Evolutionary conservation across 2,113 vertebrate species (phyloP).

Genomic region (Tauraco erythrolophus): DNA sequence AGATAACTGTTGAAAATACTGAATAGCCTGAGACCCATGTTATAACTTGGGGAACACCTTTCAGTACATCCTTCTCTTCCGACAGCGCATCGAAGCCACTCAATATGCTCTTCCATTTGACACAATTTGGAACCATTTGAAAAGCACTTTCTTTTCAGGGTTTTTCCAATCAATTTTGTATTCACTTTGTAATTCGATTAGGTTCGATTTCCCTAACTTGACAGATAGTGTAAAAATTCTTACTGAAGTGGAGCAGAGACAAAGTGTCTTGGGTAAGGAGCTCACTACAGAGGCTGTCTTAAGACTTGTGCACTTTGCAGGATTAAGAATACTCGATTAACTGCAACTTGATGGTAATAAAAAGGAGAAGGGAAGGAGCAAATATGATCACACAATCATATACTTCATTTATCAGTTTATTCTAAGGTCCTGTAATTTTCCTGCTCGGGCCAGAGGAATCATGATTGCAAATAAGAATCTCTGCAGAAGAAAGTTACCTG

Average conservation of each 20-base stretch:
- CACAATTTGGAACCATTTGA: neutral
- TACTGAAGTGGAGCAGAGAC: neutral
- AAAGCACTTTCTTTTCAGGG: neutral
- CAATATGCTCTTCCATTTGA: neutral
- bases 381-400: neutral
- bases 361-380: neutral
- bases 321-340: neutral
- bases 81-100: neutral
- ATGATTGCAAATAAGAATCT: neutral
- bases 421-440: neutral
- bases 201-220: neutral
- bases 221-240: neutral
- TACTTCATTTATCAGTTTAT: neutral
- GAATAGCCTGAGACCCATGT: neutral
- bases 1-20: neutral
- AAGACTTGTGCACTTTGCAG: neutral
- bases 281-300: neutral
- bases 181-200: neutral
- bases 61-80: neutral
- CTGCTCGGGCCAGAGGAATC: neutral
- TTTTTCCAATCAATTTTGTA: neutral
- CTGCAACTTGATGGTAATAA: neutral
- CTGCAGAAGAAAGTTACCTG: neutral
- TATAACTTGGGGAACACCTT: neutral
- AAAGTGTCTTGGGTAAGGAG: neutral